Percentiles rank a stretch among this genome's conserved stretches.
Evolutionary conservation across 2,797 vertebrate genomes (phyloP).

Genomic region (Sebastes umbrosus): DNA sequence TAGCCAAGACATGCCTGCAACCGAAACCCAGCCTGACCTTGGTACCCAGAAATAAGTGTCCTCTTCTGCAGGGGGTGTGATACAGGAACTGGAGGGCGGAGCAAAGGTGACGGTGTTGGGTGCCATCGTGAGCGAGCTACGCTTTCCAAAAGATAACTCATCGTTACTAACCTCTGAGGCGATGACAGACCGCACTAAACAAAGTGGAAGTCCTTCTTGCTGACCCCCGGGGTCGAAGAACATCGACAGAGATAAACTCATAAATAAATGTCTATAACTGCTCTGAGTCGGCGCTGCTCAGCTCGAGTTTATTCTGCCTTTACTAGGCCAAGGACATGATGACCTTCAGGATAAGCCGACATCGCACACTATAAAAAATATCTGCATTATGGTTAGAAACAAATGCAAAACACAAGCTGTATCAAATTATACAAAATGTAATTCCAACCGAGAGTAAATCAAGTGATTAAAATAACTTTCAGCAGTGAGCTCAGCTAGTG

Average conservation of each 20-base stretch:
- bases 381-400: not conserved
- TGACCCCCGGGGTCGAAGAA: slow-evolving; percentile 26
- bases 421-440: not conserved
- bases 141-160: slow-evolving; percentile 72
- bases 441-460: not conserved
- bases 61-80: not conserved
- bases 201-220: slow-evolving; percentile 38
- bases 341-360: not conserved
- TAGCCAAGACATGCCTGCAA: slow-evolving; percentile 8
- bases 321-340: not conserved
- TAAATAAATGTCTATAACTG: slow-evolving; percentile 49
- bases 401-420: not conserved
- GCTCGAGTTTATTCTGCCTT: not conserved
- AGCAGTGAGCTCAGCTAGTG: not conserved
- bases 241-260: slow-evolving; percentile 59
- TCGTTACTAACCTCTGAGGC: slow-evolving; percentile 41
- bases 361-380: not conserved
- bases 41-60: slow-evolving; percentile 63
- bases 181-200: slow-evolving; percentile 73
- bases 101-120: slow-evolving; percentile 13
- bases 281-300: not conserved
- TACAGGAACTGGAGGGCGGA: slow-evolving; percentile 5
- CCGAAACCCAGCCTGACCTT: slow-evolving; percentile 31
- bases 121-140: slow-evolving; percentile 22
- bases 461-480: not conserved